Evolutionary conservation across 2,113 vertebrate species (phyloP).

Genomic region (Scophthalmus maximus): DNA sequence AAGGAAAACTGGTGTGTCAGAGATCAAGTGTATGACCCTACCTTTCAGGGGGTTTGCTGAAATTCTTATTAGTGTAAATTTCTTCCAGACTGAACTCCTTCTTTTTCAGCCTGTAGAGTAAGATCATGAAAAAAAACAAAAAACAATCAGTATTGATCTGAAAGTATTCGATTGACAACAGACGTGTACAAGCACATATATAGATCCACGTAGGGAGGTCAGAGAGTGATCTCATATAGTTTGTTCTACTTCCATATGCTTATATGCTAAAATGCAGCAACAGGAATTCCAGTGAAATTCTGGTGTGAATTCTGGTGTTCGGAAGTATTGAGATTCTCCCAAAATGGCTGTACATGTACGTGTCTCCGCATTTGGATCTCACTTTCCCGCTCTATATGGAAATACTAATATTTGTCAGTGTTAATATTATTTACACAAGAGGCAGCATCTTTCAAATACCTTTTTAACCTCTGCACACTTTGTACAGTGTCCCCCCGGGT

Average conservation of each 20-base stretch:
- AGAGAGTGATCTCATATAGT: not conserved
- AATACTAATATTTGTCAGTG: too few species aligned
- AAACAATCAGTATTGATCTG: constrained; percentile 17
- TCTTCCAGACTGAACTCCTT: constrained; percentile 93
- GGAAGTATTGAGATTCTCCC: too few species aligned
- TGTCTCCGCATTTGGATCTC: too few species aligned
- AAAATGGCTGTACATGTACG: too few species aligned
- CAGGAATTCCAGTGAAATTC: too few species aligned
- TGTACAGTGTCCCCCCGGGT: not conserved
- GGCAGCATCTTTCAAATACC: not conserved
- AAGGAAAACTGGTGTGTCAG: too few species aligned
- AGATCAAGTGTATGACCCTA: too few species aligned
- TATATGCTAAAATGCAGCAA: not conserved
- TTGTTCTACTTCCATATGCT: not conserved
- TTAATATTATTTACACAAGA: too few species aligned
- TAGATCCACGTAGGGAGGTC: not conserved
- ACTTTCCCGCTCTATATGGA: too few species aligned
- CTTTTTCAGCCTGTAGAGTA: constrained; percentile 87
- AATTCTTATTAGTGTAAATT: constrained; percentile 95
- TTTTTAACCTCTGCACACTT: not conserved
- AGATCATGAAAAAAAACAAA: not conserved
- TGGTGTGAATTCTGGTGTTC: too few species aligned
- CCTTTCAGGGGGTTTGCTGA: constrained; percentile 88
- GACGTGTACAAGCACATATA: not conserved
- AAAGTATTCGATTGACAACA: constrained; percentile 1